Conservation (phyloP, 2,113 vertebrate genomes). For the Pardalotus punctatus region DNA sequence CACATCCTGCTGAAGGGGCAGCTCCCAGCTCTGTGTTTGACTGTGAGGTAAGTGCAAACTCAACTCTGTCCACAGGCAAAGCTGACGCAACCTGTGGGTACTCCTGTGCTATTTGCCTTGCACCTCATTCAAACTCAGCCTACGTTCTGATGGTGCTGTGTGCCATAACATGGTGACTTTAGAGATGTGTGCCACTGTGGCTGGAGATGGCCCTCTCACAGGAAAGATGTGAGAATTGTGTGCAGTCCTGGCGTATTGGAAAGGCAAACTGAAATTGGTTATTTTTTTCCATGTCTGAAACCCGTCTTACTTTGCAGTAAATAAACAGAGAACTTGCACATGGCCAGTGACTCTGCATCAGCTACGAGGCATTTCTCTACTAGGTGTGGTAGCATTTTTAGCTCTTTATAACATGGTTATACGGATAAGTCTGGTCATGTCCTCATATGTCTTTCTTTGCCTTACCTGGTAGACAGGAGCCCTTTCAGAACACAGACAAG, state of each 20-base stretch:
- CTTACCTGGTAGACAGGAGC: background rate
- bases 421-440: slow-evolving; percentile 3
- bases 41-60: background rate
- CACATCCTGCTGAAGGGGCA: background rate
- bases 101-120: background rate
- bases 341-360: background rate
- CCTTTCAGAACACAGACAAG: slow-evolving; percentile 1
- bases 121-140: background rate
- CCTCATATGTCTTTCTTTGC: background rate
- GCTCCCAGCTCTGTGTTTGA: background rate
- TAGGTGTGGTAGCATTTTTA: background rate
- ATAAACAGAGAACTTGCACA: background rate
- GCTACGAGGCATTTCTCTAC: background rate
- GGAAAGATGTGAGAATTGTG: background rate
- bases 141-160: background rate
- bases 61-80: background rate
- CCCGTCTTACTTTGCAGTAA: background rate
- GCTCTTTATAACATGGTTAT: background rate
- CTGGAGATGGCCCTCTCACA: background rate
- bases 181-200: background rate
- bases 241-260: background rate
- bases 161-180: background rate
- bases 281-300: background rate
- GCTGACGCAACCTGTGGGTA: background rate
- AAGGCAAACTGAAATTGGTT: background rate